Evolutionary conservation across 2,113 vertebrate species (phyloP).

Genomic region (Edolisoma coerulescens): DNA sequence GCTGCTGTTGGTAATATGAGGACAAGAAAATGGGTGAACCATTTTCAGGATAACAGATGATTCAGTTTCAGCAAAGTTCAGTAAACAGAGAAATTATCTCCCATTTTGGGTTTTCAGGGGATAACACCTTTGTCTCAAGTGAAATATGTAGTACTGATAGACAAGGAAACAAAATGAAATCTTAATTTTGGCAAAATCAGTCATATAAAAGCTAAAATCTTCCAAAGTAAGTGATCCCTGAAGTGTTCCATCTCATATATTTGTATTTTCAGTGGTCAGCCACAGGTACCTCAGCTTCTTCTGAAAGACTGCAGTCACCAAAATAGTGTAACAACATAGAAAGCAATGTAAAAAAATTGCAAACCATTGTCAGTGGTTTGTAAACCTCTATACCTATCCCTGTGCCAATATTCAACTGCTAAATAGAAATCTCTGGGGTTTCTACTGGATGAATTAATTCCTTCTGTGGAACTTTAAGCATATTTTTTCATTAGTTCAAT

Average conservation of each 20-base stretch:
- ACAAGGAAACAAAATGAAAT: not conserved
- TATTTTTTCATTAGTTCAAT: slow-evolving; percentile 56
- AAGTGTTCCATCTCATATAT: not conserved
- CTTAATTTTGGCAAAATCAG: not conserved
- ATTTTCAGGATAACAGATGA: not conserved
- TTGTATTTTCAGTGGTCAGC: not conserved
- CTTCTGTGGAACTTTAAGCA: not conserved
- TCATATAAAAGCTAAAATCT: not conserved
- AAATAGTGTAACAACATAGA: not conserved
- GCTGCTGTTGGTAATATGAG: not conserved
- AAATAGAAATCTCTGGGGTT: not conserved
- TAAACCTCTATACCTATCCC: not conserved
- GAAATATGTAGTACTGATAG: not conserved
- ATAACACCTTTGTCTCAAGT: not conserved
- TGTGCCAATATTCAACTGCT: not conserved
- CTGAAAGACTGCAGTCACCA: not conserved
- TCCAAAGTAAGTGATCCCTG: not conserved
- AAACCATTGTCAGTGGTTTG: not conserved
- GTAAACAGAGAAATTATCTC: not conserved
- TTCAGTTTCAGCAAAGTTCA: not conserved
- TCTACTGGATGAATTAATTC: not conserved
- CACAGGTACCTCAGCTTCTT: not conserved
- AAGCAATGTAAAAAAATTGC: not conserved
- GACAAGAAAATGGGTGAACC: not conserved
- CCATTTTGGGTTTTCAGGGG: not conserved